Conservation (phyloP, 2,797 vertebrate species). For the Brachyrhaphis roseni region DNA sequence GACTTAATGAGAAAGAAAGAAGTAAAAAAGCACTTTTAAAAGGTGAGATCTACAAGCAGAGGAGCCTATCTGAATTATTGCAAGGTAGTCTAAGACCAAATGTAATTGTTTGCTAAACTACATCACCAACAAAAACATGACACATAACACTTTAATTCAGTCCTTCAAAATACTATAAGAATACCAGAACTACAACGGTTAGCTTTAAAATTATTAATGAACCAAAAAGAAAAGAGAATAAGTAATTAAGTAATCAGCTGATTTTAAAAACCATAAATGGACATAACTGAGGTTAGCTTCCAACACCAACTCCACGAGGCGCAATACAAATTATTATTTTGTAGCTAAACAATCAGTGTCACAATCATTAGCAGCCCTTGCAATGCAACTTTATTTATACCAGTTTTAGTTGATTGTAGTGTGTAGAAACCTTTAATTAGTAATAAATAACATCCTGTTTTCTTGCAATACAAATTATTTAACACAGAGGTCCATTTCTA, state of each 20-base stretch:
- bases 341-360: background rate
- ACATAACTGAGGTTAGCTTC: background rate
- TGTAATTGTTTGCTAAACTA: conserved; percentile 15
- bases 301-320: background rate
- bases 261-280: background rate
- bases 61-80: conserved; percentile 64
- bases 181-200: background rate
- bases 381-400: background rate
- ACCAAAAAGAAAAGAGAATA: background rate
- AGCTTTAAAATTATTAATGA: background rate
- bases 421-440: background rate
- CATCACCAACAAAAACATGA: conserved; percentile 1
- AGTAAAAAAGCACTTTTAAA: conserved; percentile 27
- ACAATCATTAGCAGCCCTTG: background rate
- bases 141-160: background rate
- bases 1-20: conserved; percentile 44
- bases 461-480: background rate
- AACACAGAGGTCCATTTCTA: background rate
- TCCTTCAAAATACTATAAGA: background rate
- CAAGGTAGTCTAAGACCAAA: conserved; percentile 1
- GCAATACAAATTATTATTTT: background rate
- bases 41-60: conserved; percentile 39
- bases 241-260: background rate
- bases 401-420: background rate
- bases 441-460: background rate